A percentile compares a stretch with the other conserved stretches of the same genome.
Conservation (phyloP, 1,140 invertebrate species). For the Euwallacea similis region DNA sequence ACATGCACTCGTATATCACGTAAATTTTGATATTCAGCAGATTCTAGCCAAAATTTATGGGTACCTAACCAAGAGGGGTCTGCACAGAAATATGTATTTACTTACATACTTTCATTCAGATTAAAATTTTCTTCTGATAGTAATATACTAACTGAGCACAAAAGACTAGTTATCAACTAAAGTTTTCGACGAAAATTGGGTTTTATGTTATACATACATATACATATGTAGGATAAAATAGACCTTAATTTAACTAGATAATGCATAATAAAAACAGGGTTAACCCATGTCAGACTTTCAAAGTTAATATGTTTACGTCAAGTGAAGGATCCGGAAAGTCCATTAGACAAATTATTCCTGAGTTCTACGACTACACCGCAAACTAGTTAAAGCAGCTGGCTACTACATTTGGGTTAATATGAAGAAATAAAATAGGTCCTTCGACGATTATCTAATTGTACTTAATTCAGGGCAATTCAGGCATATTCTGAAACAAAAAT, state of each 20-base stretch:
- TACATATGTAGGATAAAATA: not conserved
- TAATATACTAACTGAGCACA: not conserved
- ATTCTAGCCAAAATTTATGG: too few relatives aligned
- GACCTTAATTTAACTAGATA: not conserved
- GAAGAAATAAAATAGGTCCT: too few relatives aligned
- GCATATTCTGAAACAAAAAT: too few relatives aligned
- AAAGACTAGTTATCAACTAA: not conserved
- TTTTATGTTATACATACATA: not conserved
- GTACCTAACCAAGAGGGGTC: too few relatives aligned
- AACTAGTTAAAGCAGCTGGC: not conserved
- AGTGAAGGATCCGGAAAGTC: not conserved
- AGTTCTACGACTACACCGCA: not conserved
- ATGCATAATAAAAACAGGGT: not conserved
- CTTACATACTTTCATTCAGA: too few relatives aligned
- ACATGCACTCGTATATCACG: not conserved
- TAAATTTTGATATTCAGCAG: too few relatives aligned
- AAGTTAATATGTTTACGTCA: not conserved
- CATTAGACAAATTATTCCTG: constrained; percentile 4
- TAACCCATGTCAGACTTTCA: not conserved
- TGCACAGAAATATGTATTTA: too few relatives aligned
- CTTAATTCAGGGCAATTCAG: too few relatives aligned
- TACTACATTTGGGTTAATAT: too few relatives aligned
- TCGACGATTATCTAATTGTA: too few relatives aligned
- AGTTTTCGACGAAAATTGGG: not conserved
- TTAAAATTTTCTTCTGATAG: not conserved